Conservation (phyloP, 2,113 vertebrate species). For the Arothron firmamentum region DNA sequence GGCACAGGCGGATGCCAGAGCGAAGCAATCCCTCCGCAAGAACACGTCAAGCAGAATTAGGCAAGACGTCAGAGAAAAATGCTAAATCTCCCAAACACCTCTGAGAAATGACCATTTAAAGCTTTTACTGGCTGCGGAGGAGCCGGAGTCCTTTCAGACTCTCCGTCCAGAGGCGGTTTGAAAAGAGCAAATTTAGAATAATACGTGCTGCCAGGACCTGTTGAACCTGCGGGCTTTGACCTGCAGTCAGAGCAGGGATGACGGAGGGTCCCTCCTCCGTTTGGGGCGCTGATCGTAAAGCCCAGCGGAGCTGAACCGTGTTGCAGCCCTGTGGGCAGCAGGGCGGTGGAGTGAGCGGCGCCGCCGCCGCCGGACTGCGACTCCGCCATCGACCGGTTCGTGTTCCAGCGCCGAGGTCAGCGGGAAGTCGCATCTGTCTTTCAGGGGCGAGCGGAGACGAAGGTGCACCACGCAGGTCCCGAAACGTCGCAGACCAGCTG, state of each 20-base stretch:
- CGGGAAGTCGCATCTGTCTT: conserved; percentile 13
- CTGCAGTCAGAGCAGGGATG: background rate
- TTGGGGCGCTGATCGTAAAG: conserved; percentile 26
- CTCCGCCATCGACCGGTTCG: conserved; percentile 6
- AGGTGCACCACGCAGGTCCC: background rate
- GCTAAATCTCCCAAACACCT: conserved; percentile 44
- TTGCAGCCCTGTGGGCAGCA: conserved; percentile 1
- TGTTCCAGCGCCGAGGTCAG: conserved; percentile 22
- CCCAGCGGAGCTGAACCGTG: conserved; percentile 5
- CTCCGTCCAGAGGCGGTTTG: conserved; percentile 5
- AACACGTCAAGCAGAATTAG: conserved; percentile 61
- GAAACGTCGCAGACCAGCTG: too few relatives aligned
- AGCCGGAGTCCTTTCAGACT: conserved; percentile 23
- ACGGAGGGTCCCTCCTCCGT: background rate
- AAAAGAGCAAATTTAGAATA: conserved; percentile 24
- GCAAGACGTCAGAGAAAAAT: conserved; percentile 46
- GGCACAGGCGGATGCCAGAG: conserved; percentile 54
- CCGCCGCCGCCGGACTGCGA: background rate
- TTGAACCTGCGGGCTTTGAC: conserved; percentile 4
- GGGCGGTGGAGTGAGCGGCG: background rate
- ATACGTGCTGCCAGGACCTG: conserved; percentile 19
- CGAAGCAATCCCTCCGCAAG: conserved; percentile 47
- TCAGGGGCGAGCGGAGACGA: conserved; percentile 3
- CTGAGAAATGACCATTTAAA: conserved; percentile 39
- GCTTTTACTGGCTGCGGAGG: conserved; percentile 43